Percentiles rank a stretch among this genome's conserved stretches.
These are phyloP conservation scores for Dichetophora obliterata DNA, from an alignment of 2,888 invertebrate species.

Conservation along the genomic window DNA sequence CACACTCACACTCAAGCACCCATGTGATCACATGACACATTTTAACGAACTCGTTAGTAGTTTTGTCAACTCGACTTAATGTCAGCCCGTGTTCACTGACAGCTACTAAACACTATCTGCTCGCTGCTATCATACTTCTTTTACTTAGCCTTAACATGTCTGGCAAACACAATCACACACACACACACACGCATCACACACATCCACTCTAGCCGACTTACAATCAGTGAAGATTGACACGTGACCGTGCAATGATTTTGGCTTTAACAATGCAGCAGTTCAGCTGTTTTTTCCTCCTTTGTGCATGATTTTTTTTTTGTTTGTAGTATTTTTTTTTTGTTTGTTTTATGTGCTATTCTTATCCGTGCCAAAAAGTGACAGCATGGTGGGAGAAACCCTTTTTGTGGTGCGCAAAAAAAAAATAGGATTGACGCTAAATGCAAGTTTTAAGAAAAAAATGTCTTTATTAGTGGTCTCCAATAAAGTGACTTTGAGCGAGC, in stretches of 20 bases:
- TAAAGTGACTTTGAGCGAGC: not conserved
- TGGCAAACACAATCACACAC: not conserved
- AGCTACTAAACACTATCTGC: conserved; percentile 32
- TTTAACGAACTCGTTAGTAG: conserved; percentile 37
- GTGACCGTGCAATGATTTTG: conserved; percentile 68
- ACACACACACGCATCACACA: not conserved
- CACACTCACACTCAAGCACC: not conserved
- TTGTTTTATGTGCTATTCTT: not conserved
- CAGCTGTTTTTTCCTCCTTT: not conserved
- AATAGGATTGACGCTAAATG: not conserved
- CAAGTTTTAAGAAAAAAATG: conserved; percentile 1
- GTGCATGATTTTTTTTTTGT: too few relatives aligned
- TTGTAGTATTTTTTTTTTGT: too few relatives aligned
- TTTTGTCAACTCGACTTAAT: conserved; percentile 34
- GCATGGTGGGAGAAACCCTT: not conserved
- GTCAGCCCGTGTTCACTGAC: conserved; percentile 18
- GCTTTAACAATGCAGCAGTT: conserved; percentile 62
- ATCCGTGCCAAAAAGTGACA: not conserved
- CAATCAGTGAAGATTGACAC: conserved; percentile 64
- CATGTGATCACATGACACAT: conserved; percentile 24
- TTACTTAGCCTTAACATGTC: not conserved
- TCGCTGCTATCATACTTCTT: conserved; percentile 17
- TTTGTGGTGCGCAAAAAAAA: too few relatives aligned
- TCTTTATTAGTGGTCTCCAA: conserved; percentile 31
- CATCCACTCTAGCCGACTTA: conserved; percentile 23